Evolutionary conservation across 2,888 invertebrate species (phyloP), one percentile per base, ranked within the genome.

Genomic region (Arge pagana): DNA sequence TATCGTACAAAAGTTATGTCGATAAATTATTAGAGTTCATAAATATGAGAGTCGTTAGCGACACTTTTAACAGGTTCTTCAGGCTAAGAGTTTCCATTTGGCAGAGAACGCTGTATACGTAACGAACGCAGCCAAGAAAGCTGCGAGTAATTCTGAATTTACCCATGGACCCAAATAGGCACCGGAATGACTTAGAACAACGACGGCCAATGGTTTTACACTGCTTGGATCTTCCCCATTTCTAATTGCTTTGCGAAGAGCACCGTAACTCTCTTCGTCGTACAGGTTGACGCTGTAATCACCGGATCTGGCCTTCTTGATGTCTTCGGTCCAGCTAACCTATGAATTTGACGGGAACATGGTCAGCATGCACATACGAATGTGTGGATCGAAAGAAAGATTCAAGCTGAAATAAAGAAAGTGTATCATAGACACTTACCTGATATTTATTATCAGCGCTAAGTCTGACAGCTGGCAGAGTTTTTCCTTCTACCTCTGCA

Each of bases 281-380:
- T 89, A 89, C 15, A 98, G 80, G 56, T 88, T 86, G 41, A 97
- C 83, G 52, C 83, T 83, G 64, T 92, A 89, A 40, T 87, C 85
- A 21, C 95, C 96, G 39, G 92, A 86, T 50, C 86, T 85, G 0
- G 93, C 88, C 63, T 88, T 87, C 40, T 88, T 85, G 19, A 89
- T 85, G 57, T 96, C 96, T 71, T 94, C 93, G 7, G 89, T 90
- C 93, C 96, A 96, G 62, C 96, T 96, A 18, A 97, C 88, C 90
- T 95, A 73, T 1, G 52, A 66, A 64, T 26, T 45, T 8, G 41
- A 18, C 10, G 2, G 43, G 10, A 26, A 35, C 16, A 42, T 13
- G 8, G 30, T 37, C 7, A 15, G 24, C 11, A 13, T 10, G n/a
- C 26, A 8, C 3, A 4, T 26, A 15, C 13, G 10, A 10, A 13